These are phyloP conservation scores for Deladenus siricidicola DNA, from an alignment of 2,888 invertebrate species.

Conservation along the genomic window DNA sequence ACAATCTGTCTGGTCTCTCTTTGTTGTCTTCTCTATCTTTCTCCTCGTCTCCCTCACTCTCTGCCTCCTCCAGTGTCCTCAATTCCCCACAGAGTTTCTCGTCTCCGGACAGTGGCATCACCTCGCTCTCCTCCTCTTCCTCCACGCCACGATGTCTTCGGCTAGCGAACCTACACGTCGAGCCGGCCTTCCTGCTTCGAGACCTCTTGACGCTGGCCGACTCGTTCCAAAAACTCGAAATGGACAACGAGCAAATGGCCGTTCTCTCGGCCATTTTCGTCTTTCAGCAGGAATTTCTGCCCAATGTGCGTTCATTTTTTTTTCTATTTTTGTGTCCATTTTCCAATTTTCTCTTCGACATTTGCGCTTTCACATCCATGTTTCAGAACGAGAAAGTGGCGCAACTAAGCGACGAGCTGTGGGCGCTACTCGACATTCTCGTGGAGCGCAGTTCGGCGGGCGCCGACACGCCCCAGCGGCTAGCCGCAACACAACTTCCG, in stretches of 20 bases:
- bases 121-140: not conserved
- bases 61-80: not conserved
- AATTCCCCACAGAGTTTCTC: not conserved
- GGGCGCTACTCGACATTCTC: not conserved
- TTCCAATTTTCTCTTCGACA: not conserved
- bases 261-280: slow-evolving; percentile 24
- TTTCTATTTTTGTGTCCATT: not conserved
- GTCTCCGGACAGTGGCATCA: not conserved
- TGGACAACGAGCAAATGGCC: slow-evolving; percentile 23
- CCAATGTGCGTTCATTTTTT: not conserved
- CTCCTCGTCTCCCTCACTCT: not conserved
- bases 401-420: not conserved
- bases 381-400: not conserved
- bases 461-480: slow-evolving; percentile 3
- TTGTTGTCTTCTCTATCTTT: not conserved
- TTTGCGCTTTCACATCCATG: not conserved
- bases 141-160: not conserved
- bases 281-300: slow-evolving; percentile 18
- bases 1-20: not conserved
- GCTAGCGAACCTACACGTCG: not conserved
- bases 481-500: slow-evolving; percentile 4
- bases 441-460: slow-evolving; percentile 4
- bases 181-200: not conserved
- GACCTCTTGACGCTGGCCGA: slow-evolving; percentile 13
- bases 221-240: slow-evolving; percentile 13